phyloP scores from a whole-genome alignment of 2,888 invertebrate genomes.

The Tetramorium bicarinatum region DNA sequence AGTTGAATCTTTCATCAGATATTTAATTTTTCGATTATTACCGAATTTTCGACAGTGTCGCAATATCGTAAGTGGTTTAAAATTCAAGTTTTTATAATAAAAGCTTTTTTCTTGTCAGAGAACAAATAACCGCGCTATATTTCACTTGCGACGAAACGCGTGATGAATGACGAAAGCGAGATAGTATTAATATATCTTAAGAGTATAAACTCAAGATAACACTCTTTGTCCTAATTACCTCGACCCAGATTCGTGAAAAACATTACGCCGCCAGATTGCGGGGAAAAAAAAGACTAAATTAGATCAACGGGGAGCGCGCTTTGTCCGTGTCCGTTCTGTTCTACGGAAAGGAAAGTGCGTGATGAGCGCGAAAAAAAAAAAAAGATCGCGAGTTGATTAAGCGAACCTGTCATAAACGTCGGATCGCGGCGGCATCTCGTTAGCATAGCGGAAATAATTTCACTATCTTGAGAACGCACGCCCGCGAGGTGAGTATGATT shows the following conservation, averaged over 20 bases:
- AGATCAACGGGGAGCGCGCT: background rate
- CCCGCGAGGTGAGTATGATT: background rate
- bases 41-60: background rate
- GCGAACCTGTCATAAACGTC: slow-evolving; percentile 3
- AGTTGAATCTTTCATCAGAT: background rate
- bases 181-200: slow-evolving; percentile 37
- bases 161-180: slow-evolving; percentile 4
- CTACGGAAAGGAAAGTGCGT: background rate
- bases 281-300: background rate
- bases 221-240: slow-evolving; percentile 23
- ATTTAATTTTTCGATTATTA: background rate
- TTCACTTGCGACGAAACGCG: background rate
- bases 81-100: background rate
- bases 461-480: slow-evolving; percentile 9
- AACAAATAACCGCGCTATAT: background rate
- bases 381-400: slow-evolving; percentile 6
- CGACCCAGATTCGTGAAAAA: slow-evolving; percentile 31
- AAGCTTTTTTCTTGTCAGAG: background rate
- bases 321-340: background rate
- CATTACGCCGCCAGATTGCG: background rate
- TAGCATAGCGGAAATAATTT: slow-evolving; percentile 29
- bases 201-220: slow-evolving; percentile 33
- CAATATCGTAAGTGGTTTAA: background rate
- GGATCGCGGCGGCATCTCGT: slow-evolving; percentile 19
- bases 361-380: background rate